Conservation (phyloP, 2,113 vertebrate genomes). For the Gymnocephalus cernua region DNA sequence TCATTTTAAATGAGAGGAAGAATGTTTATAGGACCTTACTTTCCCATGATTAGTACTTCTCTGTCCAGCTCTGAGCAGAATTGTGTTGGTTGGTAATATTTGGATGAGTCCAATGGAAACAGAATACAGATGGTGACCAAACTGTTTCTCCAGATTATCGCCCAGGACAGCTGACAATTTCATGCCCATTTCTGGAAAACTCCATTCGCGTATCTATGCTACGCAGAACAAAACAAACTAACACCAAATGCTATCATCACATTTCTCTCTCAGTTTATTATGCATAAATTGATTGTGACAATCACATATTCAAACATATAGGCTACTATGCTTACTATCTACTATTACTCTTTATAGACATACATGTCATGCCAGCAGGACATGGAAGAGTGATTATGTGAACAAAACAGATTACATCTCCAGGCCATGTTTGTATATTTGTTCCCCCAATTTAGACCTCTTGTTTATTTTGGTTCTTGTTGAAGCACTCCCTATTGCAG, state of each 20-base stretch:
- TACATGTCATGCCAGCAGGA: conserved; percentile 17
- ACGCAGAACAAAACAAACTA: conserved; percentile 4
- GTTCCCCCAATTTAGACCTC: conserved; percentile 8
- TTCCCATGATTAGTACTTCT: conserved; percentile 26
- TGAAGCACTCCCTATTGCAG: conserved; percentile 32
- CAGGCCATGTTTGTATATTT: conserved; percentile 51
- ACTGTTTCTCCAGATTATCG: conserved; percentile 33
- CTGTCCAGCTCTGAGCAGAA: conserved; percentile 1
- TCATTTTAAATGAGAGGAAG: conserved; percentile 6
- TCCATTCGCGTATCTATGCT: conserved; percentile 3
- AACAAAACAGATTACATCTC: conserved; percentile 51
- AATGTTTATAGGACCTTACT: conserved; percentile 7
- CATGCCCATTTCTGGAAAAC: conserved; percentile 38
- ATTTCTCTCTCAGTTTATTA: background rate
- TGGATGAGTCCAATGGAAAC: conserved; percentile 44
- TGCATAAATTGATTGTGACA: background rate
- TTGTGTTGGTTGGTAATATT: conserved; percentile 20
- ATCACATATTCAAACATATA: background rate
- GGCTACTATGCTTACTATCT: background rate
- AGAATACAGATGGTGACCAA: conserved; percentile 46
- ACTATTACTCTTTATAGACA: background rate
- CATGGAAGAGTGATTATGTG: conserved; percentile 43
- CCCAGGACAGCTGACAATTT: conserved; percentile 60
- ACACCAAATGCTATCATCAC: background rate
- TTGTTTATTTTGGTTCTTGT: conserved; percentile 55